phyloP scores from a whole-genome alignment of 2,113 vertebrate genomes.

The Rhegmatorhina hoffmannsi region DNA sequence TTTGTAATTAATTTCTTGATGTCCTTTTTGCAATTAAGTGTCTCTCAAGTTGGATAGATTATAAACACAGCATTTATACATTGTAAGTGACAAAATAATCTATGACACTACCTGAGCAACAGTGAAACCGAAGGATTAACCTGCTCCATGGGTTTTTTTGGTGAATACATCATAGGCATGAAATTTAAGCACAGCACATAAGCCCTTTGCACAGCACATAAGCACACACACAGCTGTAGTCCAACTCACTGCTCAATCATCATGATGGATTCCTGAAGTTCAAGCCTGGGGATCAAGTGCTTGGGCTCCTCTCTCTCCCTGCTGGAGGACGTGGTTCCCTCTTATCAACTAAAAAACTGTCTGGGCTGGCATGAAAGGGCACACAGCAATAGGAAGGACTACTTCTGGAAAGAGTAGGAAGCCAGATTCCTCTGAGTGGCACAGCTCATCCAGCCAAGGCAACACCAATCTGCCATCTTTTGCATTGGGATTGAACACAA shows the following conservation, averaged over 20 bases:
- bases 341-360: not conserved
- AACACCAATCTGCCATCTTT: not conserved
- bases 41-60: not conserved
- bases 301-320: not conserved
- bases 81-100: not conserved
- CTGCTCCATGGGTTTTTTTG: not conserved
- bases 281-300: not conserved
- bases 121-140: not conserved
- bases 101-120: not conserved
- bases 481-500: not conserved
- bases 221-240: rapidly evolving
- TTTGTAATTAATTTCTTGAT: not conserved
- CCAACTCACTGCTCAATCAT: rapidly evolving
- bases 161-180: not conserved
- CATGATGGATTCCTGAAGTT: not conserved
- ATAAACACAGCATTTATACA: not conserved
- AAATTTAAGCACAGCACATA: not conserved
- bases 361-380: not conserved
- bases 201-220: not conserved
- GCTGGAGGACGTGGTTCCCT: rapidly evolving
- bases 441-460: not conserved
- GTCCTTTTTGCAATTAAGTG: not conserved
- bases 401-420: not conserved
- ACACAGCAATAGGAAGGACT: rapidly evolving
- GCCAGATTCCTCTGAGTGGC: not conserved